Percentiles rank a stretch among this genome's conserved stretches.
Evolutionary conservation across 2,113 vertebrate genomes (phyloP).

Genomic region (Suricata suricatta): DNA sequence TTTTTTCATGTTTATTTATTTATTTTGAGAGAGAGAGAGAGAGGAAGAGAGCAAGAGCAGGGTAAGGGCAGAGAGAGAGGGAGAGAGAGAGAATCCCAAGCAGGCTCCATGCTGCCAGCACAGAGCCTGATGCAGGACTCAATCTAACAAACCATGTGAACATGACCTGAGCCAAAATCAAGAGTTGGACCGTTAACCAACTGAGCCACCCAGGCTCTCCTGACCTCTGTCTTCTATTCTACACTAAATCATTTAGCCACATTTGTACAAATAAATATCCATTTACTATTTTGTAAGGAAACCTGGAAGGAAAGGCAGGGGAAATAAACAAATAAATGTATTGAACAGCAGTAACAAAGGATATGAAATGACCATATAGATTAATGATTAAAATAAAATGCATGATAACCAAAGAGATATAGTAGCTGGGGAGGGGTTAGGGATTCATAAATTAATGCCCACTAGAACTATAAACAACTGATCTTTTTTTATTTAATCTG

Average conservation of each 20-base stretch:
- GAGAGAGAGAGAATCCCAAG: no score
- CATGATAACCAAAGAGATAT: neutral
- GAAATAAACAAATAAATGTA: neutral
- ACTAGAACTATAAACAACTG: neutral
- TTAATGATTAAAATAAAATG: slow-evolving; percentile 18
- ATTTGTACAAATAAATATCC: neutral
- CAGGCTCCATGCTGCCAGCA: no score
- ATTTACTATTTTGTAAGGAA: neutral
- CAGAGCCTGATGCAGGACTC: no score
- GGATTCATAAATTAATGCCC: neutral
- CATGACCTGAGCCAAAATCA: no score
- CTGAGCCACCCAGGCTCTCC: no score
- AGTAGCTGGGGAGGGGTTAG: neutral
- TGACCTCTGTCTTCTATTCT: neutral
- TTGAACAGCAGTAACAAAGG: neutral
- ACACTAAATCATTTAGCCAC: neutral
- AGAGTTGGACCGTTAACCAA: no score
- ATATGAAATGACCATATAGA: neutral
- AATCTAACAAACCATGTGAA: no score
- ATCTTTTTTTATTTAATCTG: neutral
- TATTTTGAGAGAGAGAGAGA: no score
- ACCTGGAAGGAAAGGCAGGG: neutral
- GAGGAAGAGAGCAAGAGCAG: no score
- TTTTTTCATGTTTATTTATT: no score
- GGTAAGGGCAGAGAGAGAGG: no score